phyloP scores from a whole-genome alignment of 2,113 vertebrate species.

The Paramisgurnus dabryanus region DNA sequence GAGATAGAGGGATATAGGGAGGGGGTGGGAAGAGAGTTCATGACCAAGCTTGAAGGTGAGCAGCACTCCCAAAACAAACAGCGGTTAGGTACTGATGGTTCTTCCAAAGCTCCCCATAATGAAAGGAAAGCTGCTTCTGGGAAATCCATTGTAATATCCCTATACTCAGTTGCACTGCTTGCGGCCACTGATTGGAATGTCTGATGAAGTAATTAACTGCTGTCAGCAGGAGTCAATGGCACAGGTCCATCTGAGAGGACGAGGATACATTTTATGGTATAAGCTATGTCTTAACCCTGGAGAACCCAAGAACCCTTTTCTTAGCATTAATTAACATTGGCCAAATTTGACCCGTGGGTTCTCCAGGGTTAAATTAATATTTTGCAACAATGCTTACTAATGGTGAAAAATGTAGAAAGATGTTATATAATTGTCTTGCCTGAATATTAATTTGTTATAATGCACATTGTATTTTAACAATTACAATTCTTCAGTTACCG shows the following conservation, averaged over 20 bases:
- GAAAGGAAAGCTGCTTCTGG: constrained; percentile 50
- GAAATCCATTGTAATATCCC: constrained; percentile 40
- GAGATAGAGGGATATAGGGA: background rate
- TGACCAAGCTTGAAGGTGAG: constrained; percentile 42
- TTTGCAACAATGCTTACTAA: too few species aligned
- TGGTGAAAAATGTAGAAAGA: too few species aligned
- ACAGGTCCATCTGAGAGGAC: constrained; percentile 17
- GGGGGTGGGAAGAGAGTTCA: constrained; percentile 29
- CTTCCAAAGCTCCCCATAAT: constrained; percentile 32
- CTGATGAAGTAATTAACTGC: constrained; percentile 52
- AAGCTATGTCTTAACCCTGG: too few species aligned
- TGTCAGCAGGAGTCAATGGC: background rate
- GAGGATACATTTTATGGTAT: background rate
- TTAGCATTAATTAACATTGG: too few species aligned
- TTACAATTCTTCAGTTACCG: too few species aligned
- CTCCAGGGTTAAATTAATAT: too few species aligned
- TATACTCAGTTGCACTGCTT: constrained; percentile 20
- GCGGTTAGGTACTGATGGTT: constrained; percentile 38
- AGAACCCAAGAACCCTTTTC: too few species aligned
- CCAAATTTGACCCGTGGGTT: too few species aligned
- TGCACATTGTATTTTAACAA: too few species aligned
- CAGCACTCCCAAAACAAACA: constrained; percentile 22
- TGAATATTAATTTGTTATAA: too few species aligned
- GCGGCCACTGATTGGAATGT: constrained; percentile 50
- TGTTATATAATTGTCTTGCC: too few species aligned